Evolutionary conservation across 2,888 invertebrate species (phyloP).

Genomic region (Amblyjoppa proteus): DNA sequence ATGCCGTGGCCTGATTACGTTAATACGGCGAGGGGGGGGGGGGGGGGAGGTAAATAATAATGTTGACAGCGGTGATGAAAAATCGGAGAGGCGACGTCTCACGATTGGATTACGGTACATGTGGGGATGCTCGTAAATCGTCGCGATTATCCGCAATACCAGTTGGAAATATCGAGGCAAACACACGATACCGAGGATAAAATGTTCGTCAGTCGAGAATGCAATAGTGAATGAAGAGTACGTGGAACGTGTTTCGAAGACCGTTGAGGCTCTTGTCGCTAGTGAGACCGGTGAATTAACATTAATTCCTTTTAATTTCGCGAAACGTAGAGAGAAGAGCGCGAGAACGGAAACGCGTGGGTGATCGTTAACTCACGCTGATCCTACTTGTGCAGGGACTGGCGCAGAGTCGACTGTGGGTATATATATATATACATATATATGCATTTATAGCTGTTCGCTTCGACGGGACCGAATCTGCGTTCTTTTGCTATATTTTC

Average conservation of each 20-base stretch:
- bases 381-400: constrained; percentile 24
- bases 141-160: not conserved
- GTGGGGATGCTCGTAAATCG: not conserved
- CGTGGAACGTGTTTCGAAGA: constrained; percentile 30
- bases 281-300: constrained; percentile 51
- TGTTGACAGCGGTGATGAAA: not conserved
- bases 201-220: constrained; percentile 22
- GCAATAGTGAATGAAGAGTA: not conserved
- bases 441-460: not conserved
- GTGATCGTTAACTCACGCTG: constrained; percentile 57
- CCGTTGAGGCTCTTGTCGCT: not conserved
- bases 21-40: not conserved
- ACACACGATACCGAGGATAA: constrained; percentile 23
- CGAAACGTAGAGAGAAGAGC: constrained; percentile 23
- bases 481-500: not conserved
- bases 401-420: not conserved
- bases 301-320: constrained; percentile 64
- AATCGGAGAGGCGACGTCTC: not conserved
- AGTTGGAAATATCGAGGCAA: constrained; percentile 5
- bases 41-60: not conserved
- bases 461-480: constrained; percentile 1
- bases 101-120: not conserved
- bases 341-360: constrained; percentile 65
- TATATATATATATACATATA: not conserved
- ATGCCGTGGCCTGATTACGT: not conserved